These are phyloP conservation scores for Enteromius paludinosus DNA, from an alignment of 2,797 vertebrate species.

Conservation along the genomic window DNA sequence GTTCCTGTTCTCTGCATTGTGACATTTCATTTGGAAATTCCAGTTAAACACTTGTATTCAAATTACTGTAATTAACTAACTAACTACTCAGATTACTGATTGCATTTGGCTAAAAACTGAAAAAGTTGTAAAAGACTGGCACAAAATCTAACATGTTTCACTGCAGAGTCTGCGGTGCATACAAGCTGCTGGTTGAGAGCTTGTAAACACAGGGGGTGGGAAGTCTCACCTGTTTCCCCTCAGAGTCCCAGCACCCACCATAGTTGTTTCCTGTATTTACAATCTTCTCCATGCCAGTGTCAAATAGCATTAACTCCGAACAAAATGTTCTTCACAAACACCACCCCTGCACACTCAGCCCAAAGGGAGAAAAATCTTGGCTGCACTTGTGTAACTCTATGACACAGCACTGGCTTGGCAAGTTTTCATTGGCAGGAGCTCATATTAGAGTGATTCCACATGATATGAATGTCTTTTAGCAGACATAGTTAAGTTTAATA, in stretches of 20 bases:
- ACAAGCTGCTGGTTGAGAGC: neutral
- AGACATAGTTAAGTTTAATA: neutral
- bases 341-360: neutral
- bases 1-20: neutral
- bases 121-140: neutral
- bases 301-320: slow-evolving; percentile 15
- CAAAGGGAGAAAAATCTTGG: neutral
- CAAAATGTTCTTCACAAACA: slow-evolving; percentile 22
- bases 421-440: neutral
- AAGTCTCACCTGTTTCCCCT: slow-evolving; percentile 19
- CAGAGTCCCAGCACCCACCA: slow-evolving; percentile 2
- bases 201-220: slow-evolving; percentile 16
- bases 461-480: neutral
- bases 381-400: neutral
- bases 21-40: neutral
- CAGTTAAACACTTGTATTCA: neutral
- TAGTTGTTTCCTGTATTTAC: slow-evolving; percentile 2
- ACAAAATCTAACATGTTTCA: neutral
- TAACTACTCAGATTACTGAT: too few species aligned
- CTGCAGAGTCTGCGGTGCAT: neutral
- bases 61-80: too few species aligned
- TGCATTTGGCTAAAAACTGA: neutral
- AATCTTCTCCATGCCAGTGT: neutral
- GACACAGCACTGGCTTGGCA: neutral
- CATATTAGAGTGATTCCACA: neutral